These are phyloP conservation scores for Stegastes partitus DNA, from an alignment of 2,113 vertebrate genomes.

Conservation along the genomic window DNA sequence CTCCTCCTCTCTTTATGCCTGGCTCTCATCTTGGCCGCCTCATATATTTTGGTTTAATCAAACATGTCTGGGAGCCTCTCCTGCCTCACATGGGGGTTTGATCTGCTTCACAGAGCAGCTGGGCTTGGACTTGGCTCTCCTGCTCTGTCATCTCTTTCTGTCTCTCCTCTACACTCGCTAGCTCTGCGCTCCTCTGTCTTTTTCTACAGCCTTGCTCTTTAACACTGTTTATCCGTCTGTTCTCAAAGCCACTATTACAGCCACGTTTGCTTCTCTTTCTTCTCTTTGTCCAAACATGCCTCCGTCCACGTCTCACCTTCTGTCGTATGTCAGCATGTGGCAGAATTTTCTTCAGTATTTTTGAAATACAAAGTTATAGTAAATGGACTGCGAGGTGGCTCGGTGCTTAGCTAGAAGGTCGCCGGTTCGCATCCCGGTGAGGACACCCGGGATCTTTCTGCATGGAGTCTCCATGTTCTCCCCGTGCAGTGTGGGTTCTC, in stretches of 20 bases:
- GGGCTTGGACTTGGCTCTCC: conserved; percentile 35
- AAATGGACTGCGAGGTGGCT: too few relatives aligned
- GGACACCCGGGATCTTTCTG: too few relatives aligned
- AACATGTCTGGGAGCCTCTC: conserved; percentile 73
- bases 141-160: conserved; percentile 44
- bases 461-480: too few relatives aligned
- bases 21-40: conserved; percentile 65
- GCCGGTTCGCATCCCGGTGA: too few relatives aligned
- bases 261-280: background rate
- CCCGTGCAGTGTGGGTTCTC: too few relatives aligned
- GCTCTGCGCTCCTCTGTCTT: conserved; percentile 26
- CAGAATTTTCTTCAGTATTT: background rate
- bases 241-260: conserved; percentile 3
- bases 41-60: conserved; percentile 75
- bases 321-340: background rate
- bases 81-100: conserved; percentile 64
- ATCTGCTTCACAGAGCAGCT: conserved; percentile 73
- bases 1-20: conserved; percentile 37
- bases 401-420: too few relatives aligned
- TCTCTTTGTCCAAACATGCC: background rate
- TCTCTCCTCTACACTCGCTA: background rate
- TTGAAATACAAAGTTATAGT: background rate
- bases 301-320: background rate
- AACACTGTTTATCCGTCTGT: conserved; percentile 22
- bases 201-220: conserved; percentile 15